Base-by-base conservation (phyloP, 2,797 vertebrate genomes). In the Betta splendens region DNA sequence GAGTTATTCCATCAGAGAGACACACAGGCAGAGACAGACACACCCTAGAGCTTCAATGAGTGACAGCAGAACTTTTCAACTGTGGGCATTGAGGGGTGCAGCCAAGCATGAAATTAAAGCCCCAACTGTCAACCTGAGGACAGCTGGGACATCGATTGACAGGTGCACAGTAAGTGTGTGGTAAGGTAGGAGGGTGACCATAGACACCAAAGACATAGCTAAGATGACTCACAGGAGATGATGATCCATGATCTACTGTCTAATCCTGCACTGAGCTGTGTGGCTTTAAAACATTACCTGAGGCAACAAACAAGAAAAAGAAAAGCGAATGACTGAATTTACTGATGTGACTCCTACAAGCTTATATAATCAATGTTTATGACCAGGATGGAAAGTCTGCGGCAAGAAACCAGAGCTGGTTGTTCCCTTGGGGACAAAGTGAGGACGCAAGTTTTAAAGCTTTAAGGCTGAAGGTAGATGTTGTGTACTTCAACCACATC, bases 21-120 rank as follows among this genome's bases (percentile, higher is more conserved):
- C 36, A 37, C 22, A 28, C 21, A 53, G 5, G 58, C 44, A 44
- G 12, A 62, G 53, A 45, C 38, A 57, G 59, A 45, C 49, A 57
- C 55, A 75, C 64, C 53, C 45, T 29, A 44, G 18, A 57, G 66
- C 33, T 56, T 64, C 12, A 18, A 45, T 74, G 69, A 79, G 46
- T 82, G 85, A 84, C 83, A 80, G 79, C 25, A 15, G 35, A 67
- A 77, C 52, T 64, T 59, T 50, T 68, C 52, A 58, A 62, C 48
- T 45, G 32, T 4, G 16, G 7, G 3, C 33, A 15, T 23, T 39
- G 39, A 45, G 61, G 23, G 2, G 22, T 32, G 18, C 81, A 81
- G 52, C 48, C 12, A n/a, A 85, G 83, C 83, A 73, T 86, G 85
- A 89, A 89, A 89, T 88, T 77, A 89, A 87, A 85, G 74, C 69